These are phyloP conservation scores for Himalopsyche kuldschensis DNA, from an alignment of 2,888 invertebrate species.

Conservation along the genomic window DNA sequence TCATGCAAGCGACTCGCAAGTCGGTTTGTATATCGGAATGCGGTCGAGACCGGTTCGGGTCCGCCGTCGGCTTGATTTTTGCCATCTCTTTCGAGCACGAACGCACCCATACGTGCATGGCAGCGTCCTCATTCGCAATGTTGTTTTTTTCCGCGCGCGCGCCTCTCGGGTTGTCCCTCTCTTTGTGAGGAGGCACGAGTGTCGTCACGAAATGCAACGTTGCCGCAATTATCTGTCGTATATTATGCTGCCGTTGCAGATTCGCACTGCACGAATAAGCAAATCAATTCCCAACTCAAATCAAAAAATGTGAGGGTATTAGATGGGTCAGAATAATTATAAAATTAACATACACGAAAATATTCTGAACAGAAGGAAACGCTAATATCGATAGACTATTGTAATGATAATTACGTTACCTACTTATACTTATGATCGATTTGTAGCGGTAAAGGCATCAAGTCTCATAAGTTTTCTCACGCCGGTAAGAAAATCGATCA, in stretches of 20 bases:
- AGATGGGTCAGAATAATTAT: no score
- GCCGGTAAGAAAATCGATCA: no score
- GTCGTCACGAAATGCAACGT: not conserved
- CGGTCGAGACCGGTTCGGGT: not conserved
- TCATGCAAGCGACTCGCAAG: no score
- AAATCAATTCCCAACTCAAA: no score
- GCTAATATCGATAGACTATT: no score
- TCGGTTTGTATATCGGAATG: not conserved
- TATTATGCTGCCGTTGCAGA: not conserved
- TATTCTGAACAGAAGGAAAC: no score
- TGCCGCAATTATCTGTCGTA: not conserved
- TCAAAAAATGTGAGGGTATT: no score
- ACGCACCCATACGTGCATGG: not conserved
- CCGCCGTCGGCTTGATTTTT: not conserved
- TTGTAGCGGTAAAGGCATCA: no score
- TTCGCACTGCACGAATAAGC: not conserved
- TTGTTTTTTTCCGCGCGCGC: not conserved
- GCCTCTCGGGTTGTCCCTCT: not conserved
- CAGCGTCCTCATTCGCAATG: not conserved
- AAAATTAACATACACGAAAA: no score
- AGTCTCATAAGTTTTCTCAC: no score
- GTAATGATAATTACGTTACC: no score
- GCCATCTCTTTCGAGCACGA: not conserved
- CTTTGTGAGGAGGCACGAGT: not conserved
- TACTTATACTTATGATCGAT: no score